Base-by-base conservation (phyloP, 1,140 invertebrate species). In the Drosophila biarmipes region DNA sequence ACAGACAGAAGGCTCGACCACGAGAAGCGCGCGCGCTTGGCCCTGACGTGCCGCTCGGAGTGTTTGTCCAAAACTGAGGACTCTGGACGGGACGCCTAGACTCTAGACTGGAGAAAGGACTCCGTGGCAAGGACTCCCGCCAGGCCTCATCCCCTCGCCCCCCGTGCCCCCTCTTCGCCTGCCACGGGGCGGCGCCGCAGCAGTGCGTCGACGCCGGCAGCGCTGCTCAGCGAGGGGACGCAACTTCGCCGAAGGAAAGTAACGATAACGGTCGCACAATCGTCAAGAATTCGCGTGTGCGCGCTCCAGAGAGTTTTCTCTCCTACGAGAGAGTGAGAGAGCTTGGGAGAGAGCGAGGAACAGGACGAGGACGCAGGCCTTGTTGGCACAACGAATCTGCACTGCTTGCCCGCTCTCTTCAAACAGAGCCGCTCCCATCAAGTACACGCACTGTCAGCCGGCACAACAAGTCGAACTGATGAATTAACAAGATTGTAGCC, bases 61-160 rank as follows among this genome's bases (percentile, higher is more conserved):
- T 87, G 87, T 90, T 90, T 90, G 80, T 87, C 87, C 87, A 90
- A 90, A 90, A 90, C 87, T 90, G 77, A 90, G 37, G 49, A 82
- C 73, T 73, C 79, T 38, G 45, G 59, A 81, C 62, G 17, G 29
- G 29, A 31, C 29, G 29, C 29, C 29, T 31, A 31, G 49, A 67
- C 73, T 59, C 73, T 43, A 46, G 64, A 81, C 58, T 11, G 29
- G 46, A 29, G 24, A 34, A 37, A n/a, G 58, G 58, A 58, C 58
- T 40, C 21, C 35, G 49, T 68, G 46, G 27, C 42, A 42, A 40
- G n/a, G 24, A 27, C 24, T 29, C 46, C 24, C 45, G 24, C 29
- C 56, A 63, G 68, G 63, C 51, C 37, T 68, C 61, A 40, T 17
- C 34, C 14, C 24, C 37, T 40, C 24, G 24, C 24, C 1, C 24